Conservation (phyloP, 2,888 invertebrate genomes). For the Polydrusus tereticollis region DNA sequence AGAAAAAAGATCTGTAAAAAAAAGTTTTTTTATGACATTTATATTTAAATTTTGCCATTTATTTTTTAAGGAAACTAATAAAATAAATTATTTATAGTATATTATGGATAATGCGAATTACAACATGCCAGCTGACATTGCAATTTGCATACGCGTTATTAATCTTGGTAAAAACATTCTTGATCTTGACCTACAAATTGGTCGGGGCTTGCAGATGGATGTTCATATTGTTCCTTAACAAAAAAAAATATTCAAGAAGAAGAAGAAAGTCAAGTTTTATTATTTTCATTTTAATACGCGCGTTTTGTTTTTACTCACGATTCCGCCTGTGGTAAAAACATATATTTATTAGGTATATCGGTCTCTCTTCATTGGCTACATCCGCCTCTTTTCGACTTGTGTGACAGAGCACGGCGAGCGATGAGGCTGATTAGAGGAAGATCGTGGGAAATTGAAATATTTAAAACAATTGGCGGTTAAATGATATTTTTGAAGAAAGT, state of each 20-base stretch:
- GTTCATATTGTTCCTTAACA: not conserved
- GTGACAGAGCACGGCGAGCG: not conserved
- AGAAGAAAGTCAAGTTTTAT: constrained; percentile 7
- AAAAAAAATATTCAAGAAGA: constrained; percentile 3
- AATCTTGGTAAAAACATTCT: not conserved
- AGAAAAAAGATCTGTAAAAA: constrained; percentile 47
- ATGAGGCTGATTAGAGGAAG: constrained; percentile 10
- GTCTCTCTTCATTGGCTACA: not conserved
- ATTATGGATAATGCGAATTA: too few relatives aligned
- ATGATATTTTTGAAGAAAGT: constrained; percentile 15
- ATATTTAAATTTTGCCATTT: too few relatives aligned
- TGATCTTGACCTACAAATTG: constrained; percentile 1
- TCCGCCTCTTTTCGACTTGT: not conserved
- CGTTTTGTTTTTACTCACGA: constrained; percentile 2
- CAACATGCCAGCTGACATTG: not conserved
- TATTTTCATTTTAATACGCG: not conserved
- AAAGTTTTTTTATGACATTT: not conserved
- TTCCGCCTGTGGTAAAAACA: not conserved
- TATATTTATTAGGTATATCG: not conserved
- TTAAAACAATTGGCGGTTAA: not conserved
- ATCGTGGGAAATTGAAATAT: constrained; percentile 15
- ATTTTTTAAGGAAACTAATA: too few relatives aligned
- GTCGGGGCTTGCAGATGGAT: not conserved
- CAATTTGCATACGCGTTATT: not conserved
- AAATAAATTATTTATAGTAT: too few relatives aligned